Percentiles rank a stretch among this genome's conserved stretches.
phyloP scores from a whole-genome alignment of 2,113 vertebrate species.

The Capreolus pygargus region DNA sequence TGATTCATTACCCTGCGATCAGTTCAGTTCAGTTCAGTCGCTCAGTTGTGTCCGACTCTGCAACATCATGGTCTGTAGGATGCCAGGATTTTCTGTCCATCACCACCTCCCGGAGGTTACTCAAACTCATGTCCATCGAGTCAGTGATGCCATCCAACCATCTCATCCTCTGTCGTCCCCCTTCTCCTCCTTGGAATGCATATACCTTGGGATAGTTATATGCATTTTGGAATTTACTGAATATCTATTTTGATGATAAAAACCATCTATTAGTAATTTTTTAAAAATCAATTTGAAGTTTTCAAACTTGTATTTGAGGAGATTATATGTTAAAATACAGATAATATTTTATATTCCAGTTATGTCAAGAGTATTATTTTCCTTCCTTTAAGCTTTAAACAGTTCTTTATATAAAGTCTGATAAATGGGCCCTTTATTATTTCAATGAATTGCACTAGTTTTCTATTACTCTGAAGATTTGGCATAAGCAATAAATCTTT shows the following conservation, averaged over 20 bases:
- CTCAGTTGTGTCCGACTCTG: neutral
- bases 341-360: neutral
- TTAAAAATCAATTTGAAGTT: neutral
- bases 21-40: neutral
- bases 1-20: neutral
- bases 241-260: constrained; percentile 4
- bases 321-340: neutral
- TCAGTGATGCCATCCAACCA: neutral
- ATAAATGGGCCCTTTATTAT: neutral
- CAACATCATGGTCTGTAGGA: neutral
- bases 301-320: neutral
- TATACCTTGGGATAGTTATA: neutral
- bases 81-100: neutral
- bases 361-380: constrained; percentile 2
- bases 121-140: neutral
- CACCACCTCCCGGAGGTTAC: neutral
- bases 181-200: neutral
- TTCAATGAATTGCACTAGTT: constrained; percentile 9
- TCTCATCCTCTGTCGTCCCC: neutral
- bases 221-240: neutral
- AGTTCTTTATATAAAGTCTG: neutral
- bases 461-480: constrained; percentile 41
- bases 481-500: constrained; percentile 44
- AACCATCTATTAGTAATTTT: neutral
- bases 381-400: neutral